Evolutionary conservation across 1,140 invertebrate species (phyloP).

Genomic region (Neotoxoptera formosana): DNA sequence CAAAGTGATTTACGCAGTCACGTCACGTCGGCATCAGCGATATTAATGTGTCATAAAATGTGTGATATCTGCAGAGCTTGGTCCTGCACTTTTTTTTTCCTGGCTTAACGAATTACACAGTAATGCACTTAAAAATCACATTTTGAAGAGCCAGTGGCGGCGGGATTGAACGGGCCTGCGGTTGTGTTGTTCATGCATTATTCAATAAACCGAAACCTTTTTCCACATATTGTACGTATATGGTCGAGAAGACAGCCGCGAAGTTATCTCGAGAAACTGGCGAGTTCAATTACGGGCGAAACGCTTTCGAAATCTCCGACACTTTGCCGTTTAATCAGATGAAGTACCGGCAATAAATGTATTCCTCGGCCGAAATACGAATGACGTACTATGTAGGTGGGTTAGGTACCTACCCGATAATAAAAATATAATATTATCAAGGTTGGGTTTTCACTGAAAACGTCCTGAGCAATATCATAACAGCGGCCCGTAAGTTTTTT

Average conservation of each 20-base stretch:
- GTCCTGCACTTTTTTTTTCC: background rate
- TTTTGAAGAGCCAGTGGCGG: background rate
- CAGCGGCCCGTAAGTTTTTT: background rate
- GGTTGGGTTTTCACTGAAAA: background rate
- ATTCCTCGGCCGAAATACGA: background rate
- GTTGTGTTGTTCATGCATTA: slow-evolving; percentile 36
- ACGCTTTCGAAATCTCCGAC: slow-evolving; percentile 32
- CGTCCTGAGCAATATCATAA: background rate
- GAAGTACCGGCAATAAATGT: background rate
- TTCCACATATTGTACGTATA: background rate
- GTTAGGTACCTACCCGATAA: too few relatives aligned
- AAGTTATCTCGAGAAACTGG: background rate
- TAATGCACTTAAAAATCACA: slow-evolving; percentile 51
- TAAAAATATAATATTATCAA: background rate
- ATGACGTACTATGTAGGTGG: background rate
- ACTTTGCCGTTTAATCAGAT: slow-evolving; percentile 41
- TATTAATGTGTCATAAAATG: slow-evolving; percentile 33
- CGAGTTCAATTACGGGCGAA: slow-evolving; percentile 16
- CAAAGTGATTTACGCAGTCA: background rate
- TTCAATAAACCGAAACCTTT: slow-evolving; percentile 30
- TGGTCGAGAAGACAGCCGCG: background rate
- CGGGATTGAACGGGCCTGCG: background rate
- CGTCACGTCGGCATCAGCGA: background rate
- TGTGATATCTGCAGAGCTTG: background rate
- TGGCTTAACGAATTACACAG: slow-evolving; percentile 41